These are phyloP conservation scores for Aurelia sp. DNA, from an alignment of 30 jellyfish, hydroid and myxozoan genomes.

Conservation along the genomic window DNA sequence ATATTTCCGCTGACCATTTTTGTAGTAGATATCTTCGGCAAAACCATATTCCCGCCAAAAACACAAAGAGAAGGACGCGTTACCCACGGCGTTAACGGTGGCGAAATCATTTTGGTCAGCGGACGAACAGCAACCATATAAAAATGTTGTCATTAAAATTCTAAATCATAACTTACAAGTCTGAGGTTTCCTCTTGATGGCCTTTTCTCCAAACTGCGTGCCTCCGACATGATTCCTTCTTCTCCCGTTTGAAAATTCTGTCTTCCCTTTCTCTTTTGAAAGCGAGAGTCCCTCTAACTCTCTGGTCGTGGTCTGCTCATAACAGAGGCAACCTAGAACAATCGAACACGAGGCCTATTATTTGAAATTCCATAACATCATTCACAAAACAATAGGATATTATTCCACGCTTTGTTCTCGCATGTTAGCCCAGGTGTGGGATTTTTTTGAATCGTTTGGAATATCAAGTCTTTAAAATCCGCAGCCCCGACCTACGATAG, in stretches of 20 bases:
- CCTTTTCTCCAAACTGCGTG: slow-evolving; percentile 37
- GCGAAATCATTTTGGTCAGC: slow-evolving; percentile 12
- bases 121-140: background rate
- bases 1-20: slow-evolving; percentile 58
- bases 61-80: background rate
- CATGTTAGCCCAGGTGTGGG: slow-evolving; percentile 78
- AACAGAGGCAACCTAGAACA: slow-evolving; percentile 43
- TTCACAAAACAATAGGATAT: slow-evolving; percentile 55
- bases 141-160: no score
- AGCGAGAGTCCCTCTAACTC: slow-evolving; percentile 46
- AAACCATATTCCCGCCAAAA: slow-evolving; percentile 59
- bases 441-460: slow-evolving; percentile 37
- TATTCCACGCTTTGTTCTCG: slow-evolving; percentile 53
- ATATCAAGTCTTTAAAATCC: background rate
- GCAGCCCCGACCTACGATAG: background rate
- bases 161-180: slow-evolving; percentile 20
- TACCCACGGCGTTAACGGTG: background rate
- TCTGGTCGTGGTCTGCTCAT: slow-evolving; percentile 36
- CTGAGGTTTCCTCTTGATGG: slow-evolving; percentile 56
- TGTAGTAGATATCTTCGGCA: background rate
- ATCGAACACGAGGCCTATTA: slow-evolving; percentile 71
- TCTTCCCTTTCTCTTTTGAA: background rate
- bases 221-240: slow-evolving; percentile 41
- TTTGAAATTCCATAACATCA: slow-evolving; percentile 49
- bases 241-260: background rate